Conservation (phyloP, 2,888 invertebrate species). For the Teinopalpus imperialis region DNA sequence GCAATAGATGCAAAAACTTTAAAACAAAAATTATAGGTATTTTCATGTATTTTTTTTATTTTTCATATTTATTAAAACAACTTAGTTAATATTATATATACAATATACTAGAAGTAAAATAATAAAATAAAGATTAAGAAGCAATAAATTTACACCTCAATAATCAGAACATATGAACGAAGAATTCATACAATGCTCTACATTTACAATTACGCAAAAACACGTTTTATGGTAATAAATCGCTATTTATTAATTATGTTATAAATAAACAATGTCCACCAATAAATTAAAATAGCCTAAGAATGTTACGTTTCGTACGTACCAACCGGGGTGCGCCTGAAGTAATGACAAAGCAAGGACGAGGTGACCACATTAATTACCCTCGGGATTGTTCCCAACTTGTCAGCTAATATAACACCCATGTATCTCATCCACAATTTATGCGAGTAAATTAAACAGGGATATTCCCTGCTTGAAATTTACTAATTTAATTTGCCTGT, state of each 20-base stretch:
- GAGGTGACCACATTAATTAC: constrained; percentile 43
- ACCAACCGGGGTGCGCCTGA: constrained; percentile 1
- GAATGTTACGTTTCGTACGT: background rate
- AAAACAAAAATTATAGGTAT: no score
- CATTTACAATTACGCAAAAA: background rate
- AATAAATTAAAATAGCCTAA: background rate
- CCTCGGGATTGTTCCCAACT: constrained; percentile 38
- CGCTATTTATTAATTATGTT: background rate
- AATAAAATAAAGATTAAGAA: no score
- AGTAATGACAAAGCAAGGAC: constrained; percentile 16
- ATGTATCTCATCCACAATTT: constrained; percentile 21
- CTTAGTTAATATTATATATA: no score
- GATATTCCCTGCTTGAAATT: constrained; percentile 16
- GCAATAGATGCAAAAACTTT: no score
- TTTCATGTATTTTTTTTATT: no score
- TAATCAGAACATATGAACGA: no score
- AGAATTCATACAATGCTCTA: no score
- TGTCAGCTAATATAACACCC: constrained; percentile 31
- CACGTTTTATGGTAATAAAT: background rate
- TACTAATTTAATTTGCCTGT: no score
- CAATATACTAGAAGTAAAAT: no score
- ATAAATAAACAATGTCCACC: constrained; percentile 1
- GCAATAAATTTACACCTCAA: no score
- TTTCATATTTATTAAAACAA: no score
- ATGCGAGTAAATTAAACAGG: constrained; percentile 21